Evolutionary conservation across 1,140 invertebrate species (phyloP).

Genomic region (Olivierus martensii): DNA sequence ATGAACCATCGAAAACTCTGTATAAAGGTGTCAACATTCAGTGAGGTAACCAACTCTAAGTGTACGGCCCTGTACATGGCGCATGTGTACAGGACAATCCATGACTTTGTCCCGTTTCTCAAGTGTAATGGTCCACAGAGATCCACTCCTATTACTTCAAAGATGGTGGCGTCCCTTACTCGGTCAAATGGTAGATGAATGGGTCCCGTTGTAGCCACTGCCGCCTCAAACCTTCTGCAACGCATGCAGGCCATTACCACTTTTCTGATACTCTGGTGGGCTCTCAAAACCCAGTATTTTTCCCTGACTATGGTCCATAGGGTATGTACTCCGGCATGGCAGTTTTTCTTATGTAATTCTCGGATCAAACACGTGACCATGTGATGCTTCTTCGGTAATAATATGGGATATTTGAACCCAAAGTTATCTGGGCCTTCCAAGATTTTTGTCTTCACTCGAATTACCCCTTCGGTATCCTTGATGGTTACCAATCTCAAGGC

Average conservation of each 20-base stretch:
- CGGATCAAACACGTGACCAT: not conserved
- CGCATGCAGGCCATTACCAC: not conserved
- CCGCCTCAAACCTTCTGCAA: conserved; percentile 2
- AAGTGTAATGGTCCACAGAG: conserved; percentile 15
- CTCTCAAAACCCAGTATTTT: conserved; percentile 5
- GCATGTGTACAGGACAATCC: conserved; percentile 32
- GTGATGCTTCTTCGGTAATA: not conserved
- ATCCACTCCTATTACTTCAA: conserved; percentile 1
- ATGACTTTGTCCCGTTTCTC: conserved; percentile 29
- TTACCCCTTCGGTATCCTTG: not conserved
- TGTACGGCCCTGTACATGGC: conserved; percentile 31
- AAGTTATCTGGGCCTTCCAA: not conserved
- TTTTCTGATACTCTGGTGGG: not conserved
- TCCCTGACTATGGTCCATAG: not conserved
- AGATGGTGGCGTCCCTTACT: not conserved
- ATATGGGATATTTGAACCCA: not conserved
- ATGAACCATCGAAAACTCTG: conserved; percentile 30
- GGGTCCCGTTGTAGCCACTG: not conserved
- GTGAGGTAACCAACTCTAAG: conserved; percentile 28
- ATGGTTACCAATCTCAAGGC: not conserved
- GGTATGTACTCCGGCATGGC: not conserved
- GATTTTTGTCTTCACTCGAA: not conserved
- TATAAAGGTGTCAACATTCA: conserved; percentile 30
- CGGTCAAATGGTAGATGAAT: not conserved
- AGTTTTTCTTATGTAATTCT: not conserved